Percentiles rank a stretch among this genome's conserved stretches.
Conservation (phyloP, 2,113 vertebrate genomes). For the Melanocharis versteri region DNA sequence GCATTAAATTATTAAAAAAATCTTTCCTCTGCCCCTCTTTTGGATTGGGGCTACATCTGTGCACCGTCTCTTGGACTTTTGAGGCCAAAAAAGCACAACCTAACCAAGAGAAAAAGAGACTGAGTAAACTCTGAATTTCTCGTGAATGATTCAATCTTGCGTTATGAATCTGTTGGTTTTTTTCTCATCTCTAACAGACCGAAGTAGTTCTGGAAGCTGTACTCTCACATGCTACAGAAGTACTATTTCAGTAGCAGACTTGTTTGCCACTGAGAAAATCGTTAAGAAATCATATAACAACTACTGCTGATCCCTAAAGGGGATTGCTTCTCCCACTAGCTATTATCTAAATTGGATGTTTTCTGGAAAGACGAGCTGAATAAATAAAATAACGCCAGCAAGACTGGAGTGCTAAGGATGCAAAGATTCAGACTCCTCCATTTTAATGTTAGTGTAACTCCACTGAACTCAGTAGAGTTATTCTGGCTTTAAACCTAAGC, state of each 20-base stretch:
- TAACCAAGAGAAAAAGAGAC: neutral
- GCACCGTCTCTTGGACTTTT: neutral
- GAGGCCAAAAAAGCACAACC: neutral
- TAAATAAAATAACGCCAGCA: slow-evolving; percentile 53
- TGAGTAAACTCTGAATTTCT: neutral
- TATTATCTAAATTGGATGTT: slow-evolving; percentile 72
- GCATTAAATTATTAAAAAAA: neutral
- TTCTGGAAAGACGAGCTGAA: slow-evolving; percentile 64
- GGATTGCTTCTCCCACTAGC: slow-evolving; percentile 64
- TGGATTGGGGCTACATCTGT: fast-evolving
- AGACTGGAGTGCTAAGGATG: slow-evolving; percentile 21
- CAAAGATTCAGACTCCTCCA: neutral
- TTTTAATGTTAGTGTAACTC: slow-evolving; percentile 8
- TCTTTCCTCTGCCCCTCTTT: neutral
- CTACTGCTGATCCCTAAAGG: slow-evolving; percentile 60
- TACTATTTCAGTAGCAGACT: slow-evolving; percentile 29
- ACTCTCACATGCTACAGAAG: neutral
- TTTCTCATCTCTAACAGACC: neutral
- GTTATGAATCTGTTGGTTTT: neutral
- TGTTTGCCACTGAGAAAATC: slow-evolving; percentile 59
- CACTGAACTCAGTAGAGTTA: neutral
- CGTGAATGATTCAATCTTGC: neutral
- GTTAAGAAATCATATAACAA: slow-evolving; percentile 65
- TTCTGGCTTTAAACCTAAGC: slow-evolving; percentile 28
- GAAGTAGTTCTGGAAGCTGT: neutral